Evolutionary conservation across 2,113 vertebrate genomes (phyloP), one percentile per base, ranked within the genome.

Genomic region (Felis catus): DNA sequence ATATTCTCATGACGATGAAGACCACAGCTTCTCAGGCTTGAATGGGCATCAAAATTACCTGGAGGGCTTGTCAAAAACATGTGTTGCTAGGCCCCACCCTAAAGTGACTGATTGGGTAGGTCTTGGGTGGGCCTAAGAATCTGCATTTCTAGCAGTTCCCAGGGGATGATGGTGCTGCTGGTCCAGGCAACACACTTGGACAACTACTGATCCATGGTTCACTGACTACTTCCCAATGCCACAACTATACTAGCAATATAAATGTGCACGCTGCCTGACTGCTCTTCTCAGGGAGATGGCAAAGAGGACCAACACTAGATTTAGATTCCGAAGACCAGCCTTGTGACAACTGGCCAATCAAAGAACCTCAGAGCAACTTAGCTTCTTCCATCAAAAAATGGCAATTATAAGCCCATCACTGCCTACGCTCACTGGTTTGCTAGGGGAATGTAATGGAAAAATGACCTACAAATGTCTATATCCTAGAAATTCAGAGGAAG

Each of bases 101-200:
- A 58, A 5, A 66, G 31, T 73, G 45, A n/a, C 92, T 96, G 86
- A 89, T 63, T 95, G 92, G 94, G 63, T 36, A 78, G 81, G 86
- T 94, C 68, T 88, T 33, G 66, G 68, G 73, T 65, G 48, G 66
- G 55, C 83, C 96, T 97, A 87, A 94, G 79, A 97, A 87, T 78
- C 4, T 90, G 63, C 74, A 89, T 87, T 97, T 81, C 90, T 89
- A 66, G 82, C 6, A 14, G 14, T 89, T 90, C 74, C 90, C 92
- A 96, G 39, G 13, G 29, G 53, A 61, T 78, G 45, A 31, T 70
- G 31, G 15, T 65, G 55, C 33, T 79, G 29, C 78, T 48, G 48
- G 10, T 70, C 45, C 16, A 61, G 23, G 63, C 25, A 82, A 66
- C 73, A 73, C 41, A 58, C 36, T 95, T 55, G 14, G 45, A 94